Conservation (phyloP, 2,113 vertebrate species). For the Austrofundulus limnaeus region DNA sequence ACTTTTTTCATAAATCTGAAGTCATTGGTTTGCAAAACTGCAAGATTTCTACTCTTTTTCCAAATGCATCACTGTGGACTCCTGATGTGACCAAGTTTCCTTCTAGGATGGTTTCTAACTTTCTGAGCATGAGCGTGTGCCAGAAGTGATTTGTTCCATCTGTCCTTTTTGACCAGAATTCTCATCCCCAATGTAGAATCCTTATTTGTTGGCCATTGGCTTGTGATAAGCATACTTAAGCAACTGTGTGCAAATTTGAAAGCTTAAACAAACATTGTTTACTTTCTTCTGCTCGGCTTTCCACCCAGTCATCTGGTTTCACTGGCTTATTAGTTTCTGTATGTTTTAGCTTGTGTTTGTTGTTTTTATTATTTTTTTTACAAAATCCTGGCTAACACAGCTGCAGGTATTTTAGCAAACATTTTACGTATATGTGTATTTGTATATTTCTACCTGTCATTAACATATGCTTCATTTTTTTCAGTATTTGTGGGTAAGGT, state of each 20-base stretch:
- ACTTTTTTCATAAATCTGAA: constrained; percentile 6
- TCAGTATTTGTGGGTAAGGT: too few relatives aligned
- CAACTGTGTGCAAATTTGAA: constrained; percentile 53
- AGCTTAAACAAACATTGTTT: constrained; percentile 49
- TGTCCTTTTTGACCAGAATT: constrained; percentile 60
- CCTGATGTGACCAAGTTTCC: too few relatives aligned
- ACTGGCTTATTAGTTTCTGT: constrained; percentile 12
- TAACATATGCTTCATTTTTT: too few relatives aligned
- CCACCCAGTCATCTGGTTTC: constrained; percentile 45
- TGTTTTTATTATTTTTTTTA: too few relatives aligned
- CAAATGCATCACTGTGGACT: background rate
- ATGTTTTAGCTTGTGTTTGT: constrained; percentile 9
- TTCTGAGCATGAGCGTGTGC: constrained; percentile 18
- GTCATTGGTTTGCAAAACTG: constrained; percentile 12
- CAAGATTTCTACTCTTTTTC: constrained; percentile 17
- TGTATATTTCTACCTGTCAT: too few relatives aligned
- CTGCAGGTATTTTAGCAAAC: too few relatives aligned
- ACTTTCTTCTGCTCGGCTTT: constrained; percentile 16
- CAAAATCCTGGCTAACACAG: too few relatives aligned
- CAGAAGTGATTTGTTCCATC: constrained; percentile 65
- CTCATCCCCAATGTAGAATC: constrained; percentile 50
- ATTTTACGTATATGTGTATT: too few relatives aligned
- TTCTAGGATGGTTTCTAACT: constrained; percentile 51
- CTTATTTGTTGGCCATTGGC: constrained; percentile 55
- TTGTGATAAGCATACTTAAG: constrained; percentile 56